Evolutionary conservation across 1,140 invertebrate species (phyloP).

Genomic region (Cyclargus thomasi): DNA sequence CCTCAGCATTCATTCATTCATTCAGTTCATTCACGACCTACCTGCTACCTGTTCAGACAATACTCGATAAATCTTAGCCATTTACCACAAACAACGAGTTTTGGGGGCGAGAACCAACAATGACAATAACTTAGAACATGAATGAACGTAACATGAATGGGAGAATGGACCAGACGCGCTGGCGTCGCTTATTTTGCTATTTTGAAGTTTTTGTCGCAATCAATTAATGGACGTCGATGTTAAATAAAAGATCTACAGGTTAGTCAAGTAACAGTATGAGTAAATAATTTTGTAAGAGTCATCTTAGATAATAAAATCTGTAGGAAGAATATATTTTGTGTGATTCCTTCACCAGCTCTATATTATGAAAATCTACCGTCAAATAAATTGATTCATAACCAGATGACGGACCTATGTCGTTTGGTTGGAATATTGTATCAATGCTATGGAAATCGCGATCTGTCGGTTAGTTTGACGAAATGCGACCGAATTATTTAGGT

Average conservation of each 20-base stretch:
- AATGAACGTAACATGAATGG: conserved; percentile 7
- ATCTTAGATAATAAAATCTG: too few relatives aligned
- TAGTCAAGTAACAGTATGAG: too few relatives aligned
- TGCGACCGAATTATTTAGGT: too few relatives aligned
- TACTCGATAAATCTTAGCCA: background rate
- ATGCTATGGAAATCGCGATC: too few relatives aligned
- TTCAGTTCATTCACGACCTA: background rate
- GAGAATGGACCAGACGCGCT: conserved; percentile 16
- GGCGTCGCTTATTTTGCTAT: conserved; percentile 20
- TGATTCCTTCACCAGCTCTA: too few relatives aligned
- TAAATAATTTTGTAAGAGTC: too few relatives aligned
- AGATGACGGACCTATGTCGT: too few relatives aligned
- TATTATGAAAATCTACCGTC: too few relatives aligned
- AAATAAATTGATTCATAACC: too few relatives aligned
- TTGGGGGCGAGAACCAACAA: conserved; percentile 11
- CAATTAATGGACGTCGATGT: background rate
- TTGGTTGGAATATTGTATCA: too few relatives aligned
- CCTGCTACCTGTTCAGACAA: background rate
- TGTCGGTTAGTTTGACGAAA: too few relatives aligned
- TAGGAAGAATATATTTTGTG: too few relatives aligned
- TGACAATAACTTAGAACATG: conserved; percentile 14
- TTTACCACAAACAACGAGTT: background rate
- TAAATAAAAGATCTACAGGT: conserved; percentile 3
- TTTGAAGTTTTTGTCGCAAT: conserved; percentile 3
- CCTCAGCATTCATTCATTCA: conserved; percentile 2